Base-by-base conservation (phyloP, 2,797 vertebrate species). In the Sciaenops ocellatus region DNA sequence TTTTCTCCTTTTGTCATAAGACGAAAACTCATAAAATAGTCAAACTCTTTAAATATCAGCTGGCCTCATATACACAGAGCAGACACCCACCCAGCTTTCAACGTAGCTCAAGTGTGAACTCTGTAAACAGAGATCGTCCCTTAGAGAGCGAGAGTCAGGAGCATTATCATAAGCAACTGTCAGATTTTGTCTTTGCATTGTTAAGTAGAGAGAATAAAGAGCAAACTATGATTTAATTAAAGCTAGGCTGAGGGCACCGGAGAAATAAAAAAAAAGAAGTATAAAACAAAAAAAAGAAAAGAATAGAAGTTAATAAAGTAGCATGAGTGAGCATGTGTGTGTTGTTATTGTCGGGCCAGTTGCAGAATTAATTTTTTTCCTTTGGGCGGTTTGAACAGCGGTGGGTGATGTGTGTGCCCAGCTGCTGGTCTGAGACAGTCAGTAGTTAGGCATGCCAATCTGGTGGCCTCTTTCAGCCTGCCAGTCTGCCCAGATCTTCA, bases 151-250 rank as follows among this genome's bases (percentile, higher is more conserved):
- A 67, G 80, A 85, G 79, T 87, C 81, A 78, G 87, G 81, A 85
- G 85, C 65, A 85, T 90, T 90, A 88, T 89, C 87, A 82, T 83
- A 88, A 86, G 87, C 80, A 90, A 88, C 92, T 90, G 91, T 94
- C 92, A 90, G 50, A 87, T 85, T 73, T 68, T 76, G 64, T 90
- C 84, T 88, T 80, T 85, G 89, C 84, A 75, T 88, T 89, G 83
- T 88, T 86, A 91, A 86, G 73, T 79, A 77, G 82, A 76, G 73
- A 54, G 50, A 65, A 73, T 73, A 76, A 67, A 62, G 17, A 80
- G 3, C 51, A 67, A 41, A 70, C 48, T 59, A 60, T 81, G 71
- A 89, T 93, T 92, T 90, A 89, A 93, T 94, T 90, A 91, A 90
- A 89, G 66, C 76, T 50, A 56, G 71, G 69, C 78, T 55, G 22